Conservation (phyloP, 2,113 vertebrate genomes). For the Pristiophorus japonicus region DNA sequence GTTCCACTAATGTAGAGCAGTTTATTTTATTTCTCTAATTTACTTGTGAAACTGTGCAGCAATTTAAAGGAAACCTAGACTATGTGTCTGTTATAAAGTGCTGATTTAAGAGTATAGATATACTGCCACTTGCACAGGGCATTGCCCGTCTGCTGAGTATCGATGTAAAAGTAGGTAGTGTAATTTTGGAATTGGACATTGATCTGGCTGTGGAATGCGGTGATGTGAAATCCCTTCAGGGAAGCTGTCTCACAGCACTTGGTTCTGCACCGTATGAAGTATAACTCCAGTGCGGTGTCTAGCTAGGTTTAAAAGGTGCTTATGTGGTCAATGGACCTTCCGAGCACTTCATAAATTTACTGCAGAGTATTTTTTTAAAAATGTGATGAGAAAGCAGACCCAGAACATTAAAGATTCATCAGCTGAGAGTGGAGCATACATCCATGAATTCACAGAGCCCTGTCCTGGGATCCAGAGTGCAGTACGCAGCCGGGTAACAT, state of each 20-base stretch:
- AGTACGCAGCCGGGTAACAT: background rate
- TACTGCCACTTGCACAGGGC: background rate
- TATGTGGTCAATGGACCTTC: background rate
- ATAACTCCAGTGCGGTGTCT: background rate
- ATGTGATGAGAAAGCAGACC: background rate
- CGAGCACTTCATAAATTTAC: background rate
- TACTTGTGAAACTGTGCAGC: background rate
- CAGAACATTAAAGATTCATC: background rate
- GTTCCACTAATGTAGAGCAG: background rate
- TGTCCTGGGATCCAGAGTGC: background rate
- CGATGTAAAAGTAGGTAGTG: background rate
- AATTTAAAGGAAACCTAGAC: background rate
- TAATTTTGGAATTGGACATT: background rate
- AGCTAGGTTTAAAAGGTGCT: background rate
- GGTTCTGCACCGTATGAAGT: background rate
- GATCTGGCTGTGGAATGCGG: background rate
- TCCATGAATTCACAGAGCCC: too few relatives aligned
- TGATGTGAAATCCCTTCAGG: background rate
- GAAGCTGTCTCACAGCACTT: background rate
- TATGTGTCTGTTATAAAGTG: background rate
- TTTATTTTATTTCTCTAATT: background rate
- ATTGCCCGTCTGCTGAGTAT: background rate
- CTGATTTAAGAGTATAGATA: background rate
- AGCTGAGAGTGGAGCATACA: background rate
- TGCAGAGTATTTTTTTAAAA: background rate